Conservation (phyloP, 2,888 invertebrate genomes). For the Polymixis lichenea region DNA sequence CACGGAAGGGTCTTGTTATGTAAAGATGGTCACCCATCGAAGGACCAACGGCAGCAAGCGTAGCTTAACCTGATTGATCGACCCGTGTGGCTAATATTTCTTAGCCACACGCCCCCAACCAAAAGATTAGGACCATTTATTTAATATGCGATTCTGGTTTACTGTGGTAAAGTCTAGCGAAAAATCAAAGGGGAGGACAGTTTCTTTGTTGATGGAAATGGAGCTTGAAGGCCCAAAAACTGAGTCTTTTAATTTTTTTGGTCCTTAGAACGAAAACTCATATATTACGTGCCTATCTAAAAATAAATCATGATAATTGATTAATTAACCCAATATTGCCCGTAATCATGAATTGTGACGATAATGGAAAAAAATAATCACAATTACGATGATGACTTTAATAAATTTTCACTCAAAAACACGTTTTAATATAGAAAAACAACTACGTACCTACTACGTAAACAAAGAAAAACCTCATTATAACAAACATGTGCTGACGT, state of each 20-base stretch:
- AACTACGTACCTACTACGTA: neutral
- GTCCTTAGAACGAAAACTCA: neutral
- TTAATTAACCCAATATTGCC: neutral
- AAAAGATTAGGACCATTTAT: neutral
- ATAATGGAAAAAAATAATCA: neutral
- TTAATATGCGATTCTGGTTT: too few relatives aligned
- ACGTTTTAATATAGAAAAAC: conserved; percentile 6
- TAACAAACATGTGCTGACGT: conserved; percentile 34
- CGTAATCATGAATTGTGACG: neutral
- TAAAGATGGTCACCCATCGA: too few relatives aligned
- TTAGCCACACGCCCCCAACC: neutral
- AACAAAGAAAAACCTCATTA: neutral
- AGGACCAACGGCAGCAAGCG: too few relatives aligned
- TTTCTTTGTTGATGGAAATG: too few relatives aligned
- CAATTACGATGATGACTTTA: neutral
- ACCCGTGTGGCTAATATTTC: too few relatives aligned
- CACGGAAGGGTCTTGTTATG: too few relatives aligned
- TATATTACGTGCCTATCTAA: neutral
- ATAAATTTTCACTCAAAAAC: neutral
- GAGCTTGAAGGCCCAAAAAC: too few relatives aligned
- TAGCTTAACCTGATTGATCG: too few relatives aligned
- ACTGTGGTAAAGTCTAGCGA: neutral
- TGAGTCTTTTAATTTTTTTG: too few relatives aligned
- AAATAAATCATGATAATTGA: neutral
- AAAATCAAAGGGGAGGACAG: neutral